Evolutionary conservation across 1,140 invertebrate genomes (phyloP), one percentile per base, ranked within the genome.

Genomic region (Drosophila watanabei): DNA sequence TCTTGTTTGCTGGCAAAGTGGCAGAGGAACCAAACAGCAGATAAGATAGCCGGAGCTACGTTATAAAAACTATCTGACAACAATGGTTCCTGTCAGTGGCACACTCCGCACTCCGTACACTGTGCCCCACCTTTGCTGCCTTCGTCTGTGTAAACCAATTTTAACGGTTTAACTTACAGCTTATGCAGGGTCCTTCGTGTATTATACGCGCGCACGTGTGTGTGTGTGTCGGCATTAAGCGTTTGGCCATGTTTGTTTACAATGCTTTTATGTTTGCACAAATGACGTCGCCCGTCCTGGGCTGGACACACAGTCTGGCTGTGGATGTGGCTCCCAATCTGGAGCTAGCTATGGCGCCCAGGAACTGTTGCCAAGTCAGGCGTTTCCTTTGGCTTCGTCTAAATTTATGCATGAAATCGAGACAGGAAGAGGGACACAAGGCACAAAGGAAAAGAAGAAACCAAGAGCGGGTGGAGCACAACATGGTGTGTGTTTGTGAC

Each of bases 201-300:
- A 41, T 57, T 39, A 37, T 28, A 4, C 13, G 30, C 41, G 24
- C 14, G 63, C 16, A 46, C 11, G 33, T 48, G 61, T 11, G 18
- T 49, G 35, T 49, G 51, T 60, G 54, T 88, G 60, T 45, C 57
- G 76, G 76, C 48, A 77, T 69, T 82, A 85, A 84, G 77, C 86
- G 60, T 70, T 65, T 70, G 71, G 71, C 75, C 86, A 85, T 85
- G 82, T 90, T 89, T 89, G 86, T 90, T 89, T 90, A 89, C 86
- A 89, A 82, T 89, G 86, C 85, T 89, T 89, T 85, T 89, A 79
- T 89, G 85, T 89, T 89, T 89, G 85, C 85, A 75, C 81, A 89
- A 88, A 88, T 88, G 81, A 72, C 73, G 73, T 75, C 69, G 80
- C 62, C 65, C 45, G 20, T 18, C 39, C 20, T 58, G 60, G 32